These are phyloP conservation scores for Alfaro cultratus DNA, from an alignment of 2,797 vertebrate genomes.

Conservation along the genomic window DNA sequence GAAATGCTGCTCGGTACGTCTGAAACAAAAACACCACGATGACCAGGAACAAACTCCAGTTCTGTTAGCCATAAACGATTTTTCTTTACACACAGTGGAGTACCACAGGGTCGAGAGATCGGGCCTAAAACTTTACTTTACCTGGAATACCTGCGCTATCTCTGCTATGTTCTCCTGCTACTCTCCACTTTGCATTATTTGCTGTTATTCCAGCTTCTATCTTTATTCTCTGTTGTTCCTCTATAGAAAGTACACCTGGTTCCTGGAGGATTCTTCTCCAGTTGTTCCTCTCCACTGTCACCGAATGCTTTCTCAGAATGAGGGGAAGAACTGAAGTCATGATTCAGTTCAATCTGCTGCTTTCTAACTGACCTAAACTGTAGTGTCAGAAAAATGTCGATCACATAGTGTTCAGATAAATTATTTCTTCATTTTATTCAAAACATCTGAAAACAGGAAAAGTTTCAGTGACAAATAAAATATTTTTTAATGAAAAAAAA, in stretches of 20 bases:
- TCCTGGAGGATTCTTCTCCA: not conserved
- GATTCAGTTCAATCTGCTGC: not conserved
- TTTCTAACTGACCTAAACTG: not conserved
- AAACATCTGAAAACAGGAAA: no score
- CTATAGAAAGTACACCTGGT: not conserved
- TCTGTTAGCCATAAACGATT: not conserved
- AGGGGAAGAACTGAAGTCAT: not conserved
- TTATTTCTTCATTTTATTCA: not conserved
- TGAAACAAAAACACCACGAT: not conserved
- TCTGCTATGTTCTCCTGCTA: not conserved
- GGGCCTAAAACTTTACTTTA: not conserved
- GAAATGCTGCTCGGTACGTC: slow-evolving; percentile 36
- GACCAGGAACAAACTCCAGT: not conserved
- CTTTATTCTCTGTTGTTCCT: not conserved
- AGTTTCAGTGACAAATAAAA: no score
- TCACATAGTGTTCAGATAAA: not conserved
- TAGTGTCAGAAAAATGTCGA: not conserved
- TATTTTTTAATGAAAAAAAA: no score
- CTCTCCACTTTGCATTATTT: not conserved
- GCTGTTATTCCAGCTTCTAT: not conserved
- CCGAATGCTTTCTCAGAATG: not conserved
- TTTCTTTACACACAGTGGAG: not conserved
- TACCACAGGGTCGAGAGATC: not conserved
- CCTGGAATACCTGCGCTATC: not conserved
- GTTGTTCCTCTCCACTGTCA: not conserved